These are phyloP conservation scores for Seira ritae DNA, from an alignment of 2,888 invertebrate genomes.

Conservation along the genomic window DNA sequence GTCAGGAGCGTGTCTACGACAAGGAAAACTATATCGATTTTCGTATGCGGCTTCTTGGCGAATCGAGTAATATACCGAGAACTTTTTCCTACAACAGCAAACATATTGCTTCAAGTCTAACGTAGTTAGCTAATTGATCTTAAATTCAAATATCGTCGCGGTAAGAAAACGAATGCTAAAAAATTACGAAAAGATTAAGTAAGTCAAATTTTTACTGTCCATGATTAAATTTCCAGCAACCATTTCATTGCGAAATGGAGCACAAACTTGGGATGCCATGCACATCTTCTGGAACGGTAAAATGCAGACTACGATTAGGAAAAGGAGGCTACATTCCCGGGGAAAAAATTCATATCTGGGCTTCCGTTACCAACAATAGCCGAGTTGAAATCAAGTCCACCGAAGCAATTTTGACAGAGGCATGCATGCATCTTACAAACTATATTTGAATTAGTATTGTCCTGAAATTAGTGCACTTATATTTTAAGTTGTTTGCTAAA, in stretches of 20 bases:
- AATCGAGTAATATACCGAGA: constrained; percentile 87
- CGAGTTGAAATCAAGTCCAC: constrained; percentile 90
- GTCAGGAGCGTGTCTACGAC: constrained; percentile 91
- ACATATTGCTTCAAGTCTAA: too few species aligned
- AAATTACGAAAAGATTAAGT: too few species aligned
- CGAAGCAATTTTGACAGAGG: constrained; percentile 89
- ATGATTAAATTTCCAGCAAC: constrained; percentile 84
- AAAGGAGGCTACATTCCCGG: constrained; percentile 97
- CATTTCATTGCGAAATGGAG: constrained; percentile 93
- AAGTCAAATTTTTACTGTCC: too few species aligned
- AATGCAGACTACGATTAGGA: constrained; percentile 90
- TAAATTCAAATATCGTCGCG: constrained; percentile 80
- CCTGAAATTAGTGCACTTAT: not conserved
- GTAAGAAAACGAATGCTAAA: constrained; percentile 80
- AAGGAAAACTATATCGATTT: constrained; percentile 97
- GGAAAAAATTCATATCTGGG: constrained; percentile 90
- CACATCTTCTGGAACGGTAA: constrained; percentile 90
- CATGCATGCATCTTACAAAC: constrained; percentile 71
- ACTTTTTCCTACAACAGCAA: constrained; percentile 77
- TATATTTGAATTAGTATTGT: not conserved
- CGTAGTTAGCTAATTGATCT: not conserved
- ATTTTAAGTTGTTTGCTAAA: not conserved
- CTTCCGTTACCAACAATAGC: constrained; percentile 89
- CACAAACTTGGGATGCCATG: constrained; percentile 90
- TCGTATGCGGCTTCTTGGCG: constrained; percentile 92